Evolutionary conservation across 1,140 invertebrate genomes (phyloP).

Genomic region (Acromyrmex heyeri): DNA sequence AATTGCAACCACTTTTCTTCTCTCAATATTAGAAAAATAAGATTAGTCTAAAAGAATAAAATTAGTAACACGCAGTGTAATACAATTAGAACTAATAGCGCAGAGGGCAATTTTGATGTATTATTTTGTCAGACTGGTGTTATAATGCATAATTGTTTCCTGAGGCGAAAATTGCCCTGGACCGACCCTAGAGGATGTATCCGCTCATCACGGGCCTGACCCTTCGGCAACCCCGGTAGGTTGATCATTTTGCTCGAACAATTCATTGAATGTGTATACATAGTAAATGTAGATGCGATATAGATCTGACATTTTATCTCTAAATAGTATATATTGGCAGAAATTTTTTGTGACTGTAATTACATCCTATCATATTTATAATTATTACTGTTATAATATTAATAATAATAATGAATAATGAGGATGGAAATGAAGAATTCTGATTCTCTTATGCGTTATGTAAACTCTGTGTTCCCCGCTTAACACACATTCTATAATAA

Average conservation of each 20-base stretch:
- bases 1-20: no score
- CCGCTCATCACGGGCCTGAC: conserved; percentile 45
- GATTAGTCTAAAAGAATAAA: not conserved
- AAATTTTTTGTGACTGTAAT: no score
- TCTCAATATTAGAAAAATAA: no score
- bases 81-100: conserved; percentile 22
- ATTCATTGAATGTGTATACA: not conserved
- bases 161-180: conserved; percentile 70
- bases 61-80: not conserved
- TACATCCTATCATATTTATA: no score
- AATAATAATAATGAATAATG: no score
- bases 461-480: no score
- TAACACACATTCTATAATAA: no score
- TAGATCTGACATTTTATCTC: no score
- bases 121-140: conserved; percentile 61
- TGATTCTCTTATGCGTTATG: no score
- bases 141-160: conserved; percentile 60
- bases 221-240: conserved; percentile 51
- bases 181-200: conserved; percentile 54
- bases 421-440: no score
- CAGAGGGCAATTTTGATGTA: not conserved
- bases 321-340: no score
- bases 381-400: no score
- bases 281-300: not conserved
- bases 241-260: conserved; percentile 57